Conservation (phyloP, 2,797 vertebrate species). For the Amblyopsis hoosieri region DNA sequence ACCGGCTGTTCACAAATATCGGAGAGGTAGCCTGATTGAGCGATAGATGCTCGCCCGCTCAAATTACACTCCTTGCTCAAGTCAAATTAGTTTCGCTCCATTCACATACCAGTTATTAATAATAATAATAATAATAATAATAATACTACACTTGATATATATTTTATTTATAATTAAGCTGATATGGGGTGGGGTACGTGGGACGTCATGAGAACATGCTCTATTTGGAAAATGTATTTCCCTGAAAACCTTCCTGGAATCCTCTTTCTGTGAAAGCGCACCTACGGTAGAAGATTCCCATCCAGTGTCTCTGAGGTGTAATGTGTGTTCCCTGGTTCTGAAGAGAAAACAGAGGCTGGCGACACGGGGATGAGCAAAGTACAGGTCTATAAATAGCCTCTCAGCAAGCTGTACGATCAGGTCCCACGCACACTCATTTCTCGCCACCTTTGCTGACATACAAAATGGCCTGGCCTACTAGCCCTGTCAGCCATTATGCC, state of each 20-base stretch:
- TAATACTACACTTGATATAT: no score
- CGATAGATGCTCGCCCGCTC: no score
- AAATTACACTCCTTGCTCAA: no score
- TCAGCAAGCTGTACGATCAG: conserved; percentile 14
- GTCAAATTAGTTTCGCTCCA: no score
- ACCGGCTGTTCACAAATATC: no score
- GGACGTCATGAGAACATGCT: no score
- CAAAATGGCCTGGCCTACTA: conserved; percentile 5
- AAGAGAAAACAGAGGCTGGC: neutral
- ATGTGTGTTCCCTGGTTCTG: conserved; percentile 9
- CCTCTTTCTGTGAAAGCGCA: conserved; percentile 26
- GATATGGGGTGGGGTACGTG: no score
- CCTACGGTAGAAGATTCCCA: neutral
- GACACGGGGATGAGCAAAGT: conserved; percentile 6
- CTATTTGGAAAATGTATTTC: conserved; percentile 23
- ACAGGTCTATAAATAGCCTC: conserved; percentile 42
- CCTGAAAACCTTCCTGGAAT: conserved; percentile 23
- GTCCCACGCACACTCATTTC: conserved; percentile 15
- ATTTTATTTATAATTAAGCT: no score
- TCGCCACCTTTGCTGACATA: conserved; percentile 8
- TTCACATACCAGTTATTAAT: no score
- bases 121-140: no score
- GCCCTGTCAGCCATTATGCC: neutral
- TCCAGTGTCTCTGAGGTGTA: conserved; percentile 11
- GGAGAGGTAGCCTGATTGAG: no score